Conservation (phyloP, 2,797 vertebrate species). For the Meda fulgida region DNA sequence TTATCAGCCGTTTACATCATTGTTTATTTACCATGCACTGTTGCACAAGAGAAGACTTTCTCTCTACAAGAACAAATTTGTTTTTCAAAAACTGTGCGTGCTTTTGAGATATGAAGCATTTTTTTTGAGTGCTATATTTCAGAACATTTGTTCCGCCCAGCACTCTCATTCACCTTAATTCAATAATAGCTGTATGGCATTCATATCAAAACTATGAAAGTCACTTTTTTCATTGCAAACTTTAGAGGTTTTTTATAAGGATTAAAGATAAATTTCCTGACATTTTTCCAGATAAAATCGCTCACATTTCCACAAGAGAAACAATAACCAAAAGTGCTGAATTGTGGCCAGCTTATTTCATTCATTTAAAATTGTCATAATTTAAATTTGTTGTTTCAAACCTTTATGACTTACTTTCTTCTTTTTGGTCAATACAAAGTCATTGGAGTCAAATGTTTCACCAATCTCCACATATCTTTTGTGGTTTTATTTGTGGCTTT, state of each 20-base stretch:
- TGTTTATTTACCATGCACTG: slow-evolving; percentile 45
- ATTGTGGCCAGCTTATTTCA: background rate
- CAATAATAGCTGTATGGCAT: slow-evolving; percentile 5
- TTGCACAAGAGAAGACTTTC: slow-evolving; percentile 25
- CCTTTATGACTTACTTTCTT: background rate
- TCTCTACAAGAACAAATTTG: slow-evolving; percentile 8
- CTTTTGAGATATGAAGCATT: slow-evolving; percentile 8
- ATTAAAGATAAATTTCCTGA: slow-evolving; percentile 16
- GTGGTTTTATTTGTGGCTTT: background rate
- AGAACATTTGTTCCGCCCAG: background rate
- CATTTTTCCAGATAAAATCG: background rate
- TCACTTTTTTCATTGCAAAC: slow-evolving; percentile 40
- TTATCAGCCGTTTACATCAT: slow-evolving; percentile 46
- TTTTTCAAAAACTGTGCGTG: background rate
- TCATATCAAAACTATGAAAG: slow-evolving; percentile 17
- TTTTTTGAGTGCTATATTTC: background rate
- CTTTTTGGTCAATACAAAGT: background rate
- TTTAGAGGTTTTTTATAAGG: background rate
- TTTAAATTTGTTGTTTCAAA: background rate
- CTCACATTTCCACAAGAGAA: background rate
- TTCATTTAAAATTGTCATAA: background rate
- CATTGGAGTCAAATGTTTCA: background rate
- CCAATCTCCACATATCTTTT: background rate
- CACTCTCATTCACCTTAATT: slow-evolving; percentile 38
- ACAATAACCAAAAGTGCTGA: background rate